Percentiles rank a stretch among this genome's conserved stretches.
Conservation (phyloP, 53 echinoderm and acorn worm species). For the Henricia sp. region DNA sequence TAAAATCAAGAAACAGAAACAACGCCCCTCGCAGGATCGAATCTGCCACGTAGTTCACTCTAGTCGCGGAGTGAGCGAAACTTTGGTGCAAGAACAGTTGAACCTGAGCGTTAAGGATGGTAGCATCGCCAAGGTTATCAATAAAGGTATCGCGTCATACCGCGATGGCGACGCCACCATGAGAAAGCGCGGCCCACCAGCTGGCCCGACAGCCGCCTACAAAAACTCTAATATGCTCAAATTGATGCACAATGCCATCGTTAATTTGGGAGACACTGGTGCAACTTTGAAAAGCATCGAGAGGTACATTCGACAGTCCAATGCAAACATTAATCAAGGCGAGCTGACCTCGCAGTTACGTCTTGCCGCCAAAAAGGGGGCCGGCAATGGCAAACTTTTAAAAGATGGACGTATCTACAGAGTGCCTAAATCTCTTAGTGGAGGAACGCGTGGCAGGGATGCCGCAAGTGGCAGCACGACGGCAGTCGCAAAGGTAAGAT, state of each 20-base stretch:
- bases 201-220: conserved; percentile 62
- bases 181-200: conserved; percentile 65
- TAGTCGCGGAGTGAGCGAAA: conserved; percentile 78
- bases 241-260: conserved; percentile 79
- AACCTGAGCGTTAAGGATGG: conserved; percentile 89
- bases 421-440: conserved; percentile 62
- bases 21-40: conserved; percentile 96
- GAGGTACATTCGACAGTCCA: conserved; percentile 87
- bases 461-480: conserved; percentile 31
- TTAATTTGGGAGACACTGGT: conserved; percentile 74
- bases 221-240: conserved; percentile 82
- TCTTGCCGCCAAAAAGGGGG: conserved; percentile 91
- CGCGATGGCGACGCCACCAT: conserved; percentile 87
- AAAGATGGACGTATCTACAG: conserved; percentile 92
- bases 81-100: conserved; percentile 87
- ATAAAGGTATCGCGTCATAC: conserved; percentile 96
- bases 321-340: conserved; percentile 55
- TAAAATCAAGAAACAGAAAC: conserved; percentile 98
- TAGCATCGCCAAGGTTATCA: conserved; percentile 89
- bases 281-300: conserved; percentile 92
- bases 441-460: conserved; percentile 13
- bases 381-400: conserved; percentile 82
- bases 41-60: conserved; percentile 95
- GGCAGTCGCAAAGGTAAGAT: conserved; percentile 47
- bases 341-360: conserved; percentile 82